phyloP scores from a whole-genome alignment of 2,888 invertebrate genomes.

The Drosophila fungiperda region DNA sequence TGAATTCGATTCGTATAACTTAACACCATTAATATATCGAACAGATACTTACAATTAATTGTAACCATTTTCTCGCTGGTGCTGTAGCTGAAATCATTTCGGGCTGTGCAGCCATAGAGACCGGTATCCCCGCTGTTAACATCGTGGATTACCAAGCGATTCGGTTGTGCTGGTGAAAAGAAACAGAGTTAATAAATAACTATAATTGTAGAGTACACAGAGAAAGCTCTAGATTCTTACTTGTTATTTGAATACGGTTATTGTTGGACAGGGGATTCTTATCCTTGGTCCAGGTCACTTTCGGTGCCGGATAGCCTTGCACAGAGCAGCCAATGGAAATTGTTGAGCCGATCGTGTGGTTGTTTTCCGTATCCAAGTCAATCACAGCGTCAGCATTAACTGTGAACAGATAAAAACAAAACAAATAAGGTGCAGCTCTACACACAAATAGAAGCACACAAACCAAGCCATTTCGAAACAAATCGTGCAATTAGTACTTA shows the following conservation, averaged over 20 bases:
- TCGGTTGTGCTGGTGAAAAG: conserved; percentile 86
- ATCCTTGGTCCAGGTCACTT: conserved; percentile 93
- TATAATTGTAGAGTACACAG: no score
- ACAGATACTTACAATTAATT: conserved; percentile 89
- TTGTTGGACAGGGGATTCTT: conserved; percentile 86
- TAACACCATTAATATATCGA: neutral
- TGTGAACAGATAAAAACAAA: conserved; percentile 21
- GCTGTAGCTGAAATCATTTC: conserved; percentile 90
- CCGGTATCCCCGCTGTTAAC: conserved; percentile 91
- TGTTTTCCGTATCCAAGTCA: conserved; percentile 85
- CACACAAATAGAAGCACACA: neutral
- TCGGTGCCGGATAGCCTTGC: conserved; percentile 91
- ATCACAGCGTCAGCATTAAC: conserved; percentile 88
- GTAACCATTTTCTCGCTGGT: conserved; percentile 88
- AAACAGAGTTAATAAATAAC: neutral
- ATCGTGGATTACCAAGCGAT: conserved; percentile 89
- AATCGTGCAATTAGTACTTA: conserved; percentile 59
- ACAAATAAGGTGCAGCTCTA: neutral
- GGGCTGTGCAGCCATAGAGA: conserved; percentile 92
- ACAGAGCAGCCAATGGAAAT: conserved; percentile 91
- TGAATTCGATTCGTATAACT: neutral
- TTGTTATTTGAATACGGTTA: conserved; percentile 88
- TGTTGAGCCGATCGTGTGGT: conserved; percentile 88
- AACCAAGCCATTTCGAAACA: conserved; percentile 26
- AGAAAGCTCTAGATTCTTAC: conserved; percentile 85